Base-by-base conservation (phyloP, 2,113 vertebrate genomes). In the Scatophagus argus region DNA sequence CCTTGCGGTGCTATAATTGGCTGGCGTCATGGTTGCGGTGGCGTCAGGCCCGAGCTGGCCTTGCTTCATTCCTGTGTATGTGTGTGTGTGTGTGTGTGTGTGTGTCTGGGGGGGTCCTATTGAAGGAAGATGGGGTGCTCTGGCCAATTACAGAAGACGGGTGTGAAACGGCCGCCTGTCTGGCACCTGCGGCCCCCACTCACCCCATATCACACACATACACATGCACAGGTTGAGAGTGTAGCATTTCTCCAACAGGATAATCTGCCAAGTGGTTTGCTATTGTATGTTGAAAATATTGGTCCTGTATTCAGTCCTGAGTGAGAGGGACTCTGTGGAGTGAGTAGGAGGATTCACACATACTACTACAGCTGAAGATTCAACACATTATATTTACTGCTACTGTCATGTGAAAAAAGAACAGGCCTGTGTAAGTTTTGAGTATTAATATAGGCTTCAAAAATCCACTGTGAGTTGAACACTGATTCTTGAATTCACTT, bases 111-210 rank as follows among this genome's bases (percentile, higher is more conserved):
- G 86, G 77, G 79, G 76, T 77, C 73, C 79, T 88, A 67, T 83
- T 89, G 82, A 87, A 82, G 77, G 47, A 80, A 87, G 79, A 80
- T 55, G 79, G 79, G 86, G 85, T 79, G 92, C 91, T 93, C 93
- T 89, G 59, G 77, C 93, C 96, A 96, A 95, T 98, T 97, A 97
- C 94, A 90, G 93, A 93, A 94, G 95, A 93, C 91, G 94, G 95
- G 95, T 91, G 90, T 84, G 88, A 96, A 94, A 93, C 93, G 90
- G 91, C 88, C 76, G 87, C 70, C 91, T 92, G 83, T 79, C 95
- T 96, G 93, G 94, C 91, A 94, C 96, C 94, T 96, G 85, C 92
- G 85, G 93, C 93, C 95, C 94, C 90, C 72, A 78, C 83, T 87
- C 74, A 85, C 78, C 80, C 83, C 85, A 49, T 81, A 82, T 87